Evolutionary conservation across 2,797 vertebrate species (phyloP), one percentile per base, ranked within the genome.

Genomic region (Amblyraja radiata): DNA sequence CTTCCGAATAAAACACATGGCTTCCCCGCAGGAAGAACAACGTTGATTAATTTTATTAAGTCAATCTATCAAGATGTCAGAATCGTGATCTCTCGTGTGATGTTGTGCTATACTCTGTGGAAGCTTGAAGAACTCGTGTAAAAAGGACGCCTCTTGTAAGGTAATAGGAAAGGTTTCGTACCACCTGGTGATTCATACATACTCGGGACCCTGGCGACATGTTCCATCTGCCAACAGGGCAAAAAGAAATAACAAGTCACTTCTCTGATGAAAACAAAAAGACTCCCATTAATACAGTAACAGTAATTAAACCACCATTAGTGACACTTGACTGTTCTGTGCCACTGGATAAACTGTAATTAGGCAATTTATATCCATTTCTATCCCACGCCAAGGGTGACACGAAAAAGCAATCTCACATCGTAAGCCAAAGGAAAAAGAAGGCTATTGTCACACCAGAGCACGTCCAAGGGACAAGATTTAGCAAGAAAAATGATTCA

Each of bases 281-380:
- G 63, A 68, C n/a, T 54, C 39, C 0, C 21, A 68, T 88, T 88
- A 68, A 68, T n/a, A 88, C 21, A 63, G n/a, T 68, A 68, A 36
- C 63, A 88, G 14, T 16, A 88, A 68, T 88, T 68, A 88, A 68
- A 36, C 16, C n/a, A 63, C 13, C 16, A 68, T 68, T 36, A 68
- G 65, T 68, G 68, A 88, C 63, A 68, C n/a, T 88, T 63, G 63
- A 88, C 84, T 88, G 81, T 61, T 88, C 84, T n/a, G 16, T 88
- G 63, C 54, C n/a, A 16, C 16, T 88, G 84, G 84, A 68, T 68
- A 88, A 68, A 68, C n/a, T 65, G n/a, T 65, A 88, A 88, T 88
- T 65, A 32, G 61, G n/a, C n/a, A 88, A 88, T 32, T 68, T 88
- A n/a, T 63, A 68, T 68, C 61, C 28, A 88, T 36, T 32, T 58